Conservation (phyloP, 2,888 invertebrate species). For the Branchellion lobata region DNA sequence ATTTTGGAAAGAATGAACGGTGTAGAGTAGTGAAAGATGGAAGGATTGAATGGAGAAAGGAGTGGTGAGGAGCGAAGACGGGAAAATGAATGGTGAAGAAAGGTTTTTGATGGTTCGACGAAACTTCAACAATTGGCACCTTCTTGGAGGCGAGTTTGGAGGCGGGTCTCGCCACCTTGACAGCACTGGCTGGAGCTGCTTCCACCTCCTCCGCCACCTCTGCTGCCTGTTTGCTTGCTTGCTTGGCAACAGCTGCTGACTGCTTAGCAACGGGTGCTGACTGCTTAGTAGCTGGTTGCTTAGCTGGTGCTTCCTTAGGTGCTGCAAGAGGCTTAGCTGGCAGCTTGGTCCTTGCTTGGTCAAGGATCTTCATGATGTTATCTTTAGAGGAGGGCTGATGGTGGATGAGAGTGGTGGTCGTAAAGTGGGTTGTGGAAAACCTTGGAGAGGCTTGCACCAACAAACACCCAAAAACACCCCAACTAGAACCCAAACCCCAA, state of each 20-base stretch:
- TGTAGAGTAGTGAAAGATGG: neutral
- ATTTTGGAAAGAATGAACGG: neutral
- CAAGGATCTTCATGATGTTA: constrained; percentile 74
- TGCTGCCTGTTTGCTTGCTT: constrained; percentile 10
- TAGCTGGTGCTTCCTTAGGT: constrained; percentile 53
- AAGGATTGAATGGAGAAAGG: neutral
- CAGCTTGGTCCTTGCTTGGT: constrained; percentile 80
- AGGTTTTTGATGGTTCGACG: too few relatives aligned
- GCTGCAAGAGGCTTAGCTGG: constrained; percentile 70
- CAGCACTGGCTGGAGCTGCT: neutral
- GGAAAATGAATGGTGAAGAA: too few relatives aligned
- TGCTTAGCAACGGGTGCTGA: constrained; percentile 42
- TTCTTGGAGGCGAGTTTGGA: neutral
- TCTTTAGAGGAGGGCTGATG: constrained; percentile 64
- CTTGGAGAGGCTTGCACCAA: too few relatives aligned
- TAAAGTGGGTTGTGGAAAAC: too few relatives aligned
- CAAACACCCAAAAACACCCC: neutral
- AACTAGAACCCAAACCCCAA: neutral
- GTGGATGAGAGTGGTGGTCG: neutral
- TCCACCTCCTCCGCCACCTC: neutral
- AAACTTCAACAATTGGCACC: too few relatives aligned
- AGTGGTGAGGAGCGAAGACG: neutral
- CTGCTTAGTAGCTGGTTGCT: constrained; percentile 45
- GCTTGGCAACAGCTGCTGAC: neutral
- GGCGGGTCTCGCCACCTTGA: neutral